phyloP scores from a whole-genome alignment of 2,113 vertebrate genomes.

The Girardinichthys multiradiatus region DNA sequence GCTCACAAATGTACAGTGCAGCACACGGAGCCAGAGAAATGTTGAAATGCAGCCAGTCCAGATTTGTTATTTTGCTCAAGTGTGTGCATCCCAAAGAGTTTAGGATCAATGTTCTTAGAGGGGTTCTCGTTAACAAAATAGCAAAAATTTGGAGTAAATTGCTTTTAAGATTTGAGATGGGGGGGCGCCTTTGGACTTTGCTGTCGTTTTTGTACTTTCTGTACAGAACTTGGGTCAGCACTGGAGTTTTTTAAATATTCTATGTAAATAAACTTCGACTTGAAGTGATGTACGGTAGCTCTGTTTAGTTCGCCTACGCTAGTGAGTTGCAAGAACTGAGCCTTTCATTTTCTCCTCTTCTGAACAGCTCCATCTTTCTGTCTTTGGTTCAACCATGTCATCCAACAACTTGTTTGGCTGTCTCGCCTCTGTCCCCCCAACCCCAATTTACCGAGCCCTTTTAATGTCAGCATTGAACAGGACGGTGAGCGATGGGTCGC shows the following conservation, averaged over 20 bases:
- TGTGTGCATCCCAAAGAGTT: background rate
- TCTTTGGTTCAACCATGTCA: conserved; percentile 39
- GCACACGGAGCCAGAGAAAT: conserved; percentile 14
- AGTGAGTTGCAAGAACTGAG: conserved; percentile 1
- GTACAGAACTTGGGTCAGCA: background rate
- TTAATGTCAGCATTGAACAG: conserved; percentile 59
- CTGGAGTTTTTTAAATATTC: background rate
- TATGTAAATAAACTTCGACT: background rate
- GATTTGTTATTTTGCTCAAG: no score
- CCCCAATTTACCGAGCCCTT: conserved; percentile 23
- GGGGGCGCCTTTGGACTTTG: no score
- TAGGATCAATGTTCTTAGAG: background rate
- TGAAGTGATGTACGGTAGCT: background rate
- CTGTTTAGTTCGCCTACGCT: background rate
- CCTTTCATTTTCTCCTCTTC: conserved; percentile 22
- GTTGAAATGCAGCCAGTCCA: conserved; percentile 27
- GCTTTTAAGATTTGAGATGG: no score
- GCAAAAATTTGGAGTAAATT: background rate
- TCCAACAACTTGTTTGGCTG: conserved; percentile 40
- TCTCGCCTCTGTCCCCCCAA: conserved; percentile 11
- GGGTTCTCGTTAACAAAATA: background rate
- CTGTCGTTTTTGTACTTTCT: no score
- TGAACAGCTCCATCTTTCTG: conserved; percentile 6
- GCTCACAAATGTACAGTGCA: conserved; percentile 37
- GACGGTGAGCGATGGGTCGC: conserved; percentile 63